Evolutionary conservation across 2,888 invertebrate species (phyloP), one percentile per base, ranked within the genome.

Genomic region (Deladenus siricidicola): DNA sequence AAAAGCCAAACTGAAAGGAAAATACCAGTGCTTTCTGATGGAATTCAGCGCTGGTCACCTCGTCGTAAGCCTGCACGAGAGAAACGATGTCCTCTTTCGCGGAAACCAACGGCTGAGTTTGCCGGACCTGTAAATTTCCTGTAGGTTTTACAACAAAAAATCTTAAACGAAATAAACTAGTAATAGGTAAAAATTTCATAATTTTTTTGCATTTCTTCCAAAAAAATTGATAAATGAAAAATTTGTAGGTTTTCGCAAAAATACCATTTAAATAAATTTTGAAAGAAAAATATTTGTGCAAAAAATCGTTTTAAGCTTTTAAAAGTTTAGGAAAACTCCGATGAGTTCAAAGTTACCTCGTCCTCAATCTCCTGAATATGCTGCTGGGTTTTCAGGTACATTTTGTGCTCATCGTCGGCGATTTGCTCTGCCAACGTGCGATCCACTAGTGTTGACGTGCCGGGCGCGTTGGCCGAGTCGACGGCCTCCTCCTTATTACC

Each of bases 331-430:
- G n/a, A n/a, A n/a, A n/a, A n/a, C n/a, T n/a, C n/a, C n/a, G n/a
- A 34, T 10, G 14, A 34, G 39, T 6, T 6, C 39, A 34, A n/a
- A 48, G 30, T 42, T 50, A 73, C 73, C 64, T 74, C 74, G 19
- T 71, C 64, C 54, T 74, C 74, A 45, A 74, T 74, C 43, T 62
- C 57, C 52, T 68, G 65, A 34, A 70, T 43, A 29, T 70, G 67
- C 42, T 70, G 50, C 34, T 72, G 71, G 6, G 63, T 62, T 17
- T 67, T 56, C 28, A 64, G 56, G 30, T 60, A 71, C 62, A 72
- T 62, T 49, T 61, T 42, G 34, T 56, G 52, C 34, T 66, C 62
- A 54, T 61, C 50, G 24, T 67, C 43, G 73, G 71, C 71, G 75
- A 79, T 26, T 24, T 69, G 66, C n/a, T 66, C 42, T 14, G 66